Percentiles rank a stretch among this genome's conserved stretches.
These are phyloP conservation scores for Seladonia tumulorum DNA, from an alignment of 2,888 invertebrate genomes.

Conservation along the genomic window DNA sequence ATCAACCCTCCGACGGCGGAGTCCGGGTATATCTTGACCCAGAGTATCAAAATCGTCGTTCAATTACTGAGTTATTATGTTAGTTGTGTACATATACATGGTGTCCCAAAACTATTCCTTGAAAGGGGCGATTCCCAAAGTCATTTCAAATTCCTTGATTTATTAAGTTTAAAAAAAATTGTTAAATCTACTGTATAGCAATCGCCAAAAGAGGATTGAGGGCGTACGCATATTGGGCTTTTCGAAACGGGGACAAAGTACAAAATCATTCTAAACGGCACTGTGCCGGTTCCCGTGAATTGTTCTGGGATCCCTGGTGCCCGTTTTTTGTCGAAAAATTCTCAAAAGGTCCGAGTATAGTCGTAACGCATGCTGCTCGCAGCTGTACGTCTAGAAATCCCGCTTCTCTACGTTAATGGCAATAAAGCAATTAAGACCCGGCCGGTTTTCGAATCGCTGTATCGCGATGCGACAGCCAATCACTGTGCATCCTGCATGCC, in stretches of 20 bases:
- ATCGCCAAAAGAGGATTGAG: too few species aligned
- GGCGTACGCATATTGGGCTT: too few species aligned
- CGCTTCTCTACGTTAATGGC: neutral
- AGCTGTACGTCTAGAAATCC: neutral
- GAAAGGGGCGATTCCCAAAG: too few species aligned
- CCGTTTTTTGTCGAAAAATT: neutral
- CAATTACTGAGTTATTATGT: too few species aligned
- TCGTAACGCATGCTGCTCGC: neutral
- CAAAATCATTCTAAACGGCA: neutral
- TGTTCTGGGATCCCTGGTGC: too few species aligned
- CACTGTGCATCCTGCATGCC: neutral
- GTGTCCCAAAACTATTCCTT: too few species aligned
- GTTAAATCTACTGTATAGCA: too few species aligned
- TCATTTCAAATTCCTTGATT: too few species aligned
- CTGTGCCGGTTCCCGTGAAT: too few species aligned
- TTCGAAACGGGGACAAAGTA: neutral
- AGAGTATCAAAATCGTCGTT: neutral
- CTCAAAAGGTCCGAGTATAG: neutral
- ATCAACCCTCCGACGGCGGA: neutral
- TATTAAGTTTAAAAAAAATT: too few species aligned
- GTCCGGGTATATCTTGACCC: neutral
- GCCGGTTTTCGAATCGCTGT: neutral
- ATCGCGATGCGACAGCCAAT: neutral
- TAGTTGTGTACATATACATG: too few species aligned
- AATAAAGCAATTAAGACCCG: constrained; percentile 3